Conservation (phyloP, 2,888 invertebrate genomes). For the Drosophila anomalata region DNA sequence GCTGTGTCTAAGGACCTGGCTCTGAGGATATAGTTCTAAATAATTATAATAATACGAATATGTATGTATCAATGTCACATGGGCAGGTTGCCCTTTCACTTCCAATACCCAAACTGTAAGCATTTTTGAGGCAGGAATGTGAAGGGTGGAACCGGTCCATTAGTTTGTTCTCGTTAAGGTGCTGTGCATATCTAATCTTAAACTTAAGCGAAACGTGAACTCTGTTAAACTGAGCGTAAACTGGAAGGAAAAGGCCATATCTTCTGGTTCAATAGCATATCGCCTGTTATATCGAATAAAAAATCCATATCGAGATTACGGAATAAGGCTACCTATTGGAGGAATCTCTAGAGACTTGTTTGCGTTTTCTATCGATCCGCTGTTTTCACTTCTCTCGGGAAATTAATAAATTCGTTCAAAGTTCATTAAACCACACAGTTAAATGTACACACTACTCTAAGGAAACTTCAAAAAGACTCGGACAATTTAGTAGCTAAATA, state of each 20-base stretch:
- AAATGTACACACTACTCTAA: slow-evolving; percentile 46
- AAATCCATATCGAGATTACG: slow-evolving; percentile 3
- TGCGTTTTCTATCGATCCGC: background rate
- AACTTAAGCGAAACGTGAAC: slow-evolving; percentile 1
- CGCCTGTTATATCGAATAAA: slow-evolving; percentile 39
- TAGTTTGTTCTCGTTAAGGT: slow-evolving; percentile 49
- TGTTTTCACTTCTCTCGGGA: background rate
- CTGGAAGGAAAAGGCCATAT: slow-evolving; percentile 11
- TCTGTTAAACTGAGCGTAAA: slow-evolving; percentile 6
- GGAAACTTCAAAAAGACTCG: slow-evolving; percentile 77
- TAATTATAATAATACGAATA: slow-evolving; percentile 23
- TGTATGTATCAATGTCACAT: slow-evolving; percentile 21
- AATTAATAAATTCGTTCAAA: slow-evolving; percentile 14
- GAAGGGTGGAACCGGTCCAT: slow-evolving; percentile 9
- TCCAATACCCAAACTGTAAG: background rate
- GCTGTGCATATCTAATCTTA: slow-evolving; percentile 55
- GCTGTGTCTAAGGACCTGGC: slow-evolving; percentile 88
- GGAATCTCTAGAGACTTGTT: background rate
- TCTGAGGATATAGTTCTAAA: slow-evolving; percentile 4
- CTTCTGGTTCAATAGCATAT: slow-evolving; percentile 48
- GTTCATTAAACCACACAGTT: background rate
- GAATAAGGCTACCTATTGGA: slow-evolving; percentile 9
- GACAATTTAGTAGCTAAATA: slow-evolving; percentile 68
- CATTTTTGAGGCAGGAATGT: background rate
- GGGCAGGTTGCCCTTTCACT: slow-evolving; percentile 3